These are phyloP conservation scores for Caenorhabditis brenneri DNA, from an alignment of 1,140 invertebrate genomes.

Conservation along the genomic window DNA sequence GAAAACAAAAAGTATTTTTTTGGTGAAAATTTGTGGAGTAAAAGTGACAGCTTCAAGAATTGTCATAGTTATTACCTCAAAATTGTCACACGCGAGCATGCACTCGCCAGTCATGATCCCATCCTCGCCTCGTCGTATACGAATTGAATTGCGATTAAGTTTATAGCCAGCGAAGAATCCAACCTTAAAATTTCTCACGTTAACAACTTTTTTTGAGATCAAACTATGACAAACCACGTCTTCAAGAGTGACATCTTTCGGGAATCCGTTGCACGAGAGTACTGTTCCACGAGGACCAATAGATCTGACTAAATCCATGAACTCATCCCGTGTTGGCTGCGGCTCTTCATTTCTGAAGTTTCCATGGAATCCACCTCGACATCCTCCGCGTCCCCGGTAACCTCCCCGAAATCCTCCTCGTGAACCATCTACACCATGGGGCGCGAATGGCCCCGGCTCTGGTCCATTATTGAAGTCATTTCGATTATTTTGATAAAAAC, in stretches of 20 bases:
- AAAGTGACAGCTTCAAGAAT: no score
- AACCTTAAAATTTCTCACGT: background rate
- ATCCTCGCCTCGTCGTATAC: slow-evolving; percentile 1
- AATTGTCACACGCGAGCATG: background rate
- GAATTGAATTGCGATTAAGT: slow-evolving; percentile 25
- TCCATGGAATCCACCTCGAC: background rate
- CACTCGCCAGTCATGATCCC: slow-evolving; percentile 33
- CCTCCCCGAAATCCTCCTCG: background rate
- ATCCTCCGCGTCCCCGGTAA: background rate
- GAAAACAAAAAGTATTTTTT: no score
- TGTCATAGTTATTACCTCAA: background rate
- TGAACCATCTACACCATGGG: no score
- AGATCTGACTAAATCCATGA: slow-evolving; percentile 3
- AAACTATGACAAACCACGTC: background rate
- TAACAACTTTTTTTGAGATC: background rate
- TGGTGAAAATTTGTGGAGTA: no score
- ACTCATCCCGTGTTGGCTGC: background rate
- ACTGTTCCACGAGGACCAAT: slow-evolving; percentile 36
- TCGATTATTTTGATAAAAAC: no score
- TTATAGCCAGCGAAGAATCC: slow-evolving; percentile 23
- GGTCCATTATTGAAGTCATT: no score
- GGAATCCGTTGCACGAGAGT: slow-evolving; percentile 28
- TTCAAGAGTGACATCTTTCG: slow-evolving; percentile 24
- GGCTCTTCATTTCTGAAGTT: background rate
- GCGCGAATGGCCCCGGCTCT: no score